A percentile compares a stretch with the other conserved stretches of the same genome.
Evolutionary conservation across 2,888 invertebrate genomes (phyloP).

Genomic region (Scrobipalpa costella): DNA sequence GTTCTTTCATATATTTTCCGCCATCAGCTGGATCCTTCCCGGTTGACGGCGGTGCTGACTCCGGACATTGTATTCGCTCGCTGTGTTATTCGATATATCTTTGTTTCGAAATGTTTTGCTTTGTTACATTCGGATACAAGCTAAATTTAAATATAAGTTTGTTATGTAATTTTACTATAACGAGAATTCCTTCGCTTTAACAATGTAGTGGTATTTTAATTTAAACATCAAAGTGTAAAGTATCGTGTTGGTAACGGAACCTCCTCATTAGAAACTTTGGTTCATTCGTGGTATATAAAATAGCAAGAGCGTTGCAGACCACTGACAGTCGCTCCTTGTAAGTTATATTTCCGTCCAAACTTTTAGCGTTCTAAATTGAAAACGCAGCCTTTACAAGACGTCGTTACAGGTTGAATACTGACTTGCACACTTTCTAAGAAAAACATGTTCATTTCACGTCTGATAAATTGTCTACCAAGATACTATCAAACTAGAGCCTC

Average conservation of each 20-base stretch:
- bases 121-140: not conserved
- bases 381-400: slow-evolving; percentile 20
- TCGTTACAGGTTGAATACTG: not conserved
- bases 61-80: slow-evolving; percentile 47
- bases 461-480: not conserved
- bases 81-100: not conserved
- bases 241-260: not conserved
- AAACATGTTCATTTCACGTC: not conserved
- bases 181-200: not conserved
- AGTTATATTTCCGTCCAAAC: slow-evolving; percentile 14
- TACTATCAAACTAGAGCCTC: not conserved
- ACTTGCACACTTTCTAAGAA: not conserved
- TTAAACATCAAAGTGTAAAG: not conserved
- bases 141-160: not conserved
- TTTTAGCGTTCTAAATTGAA: slow-evolving; percentile 22
- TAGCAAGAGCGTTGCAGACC: not conserved
- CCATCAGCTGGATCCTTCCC: slow-evolving; percentile 44
- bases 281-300: not conserved
- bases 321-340: not conserved
- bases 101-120: not conserved
- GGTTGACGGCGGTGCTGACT: slow-evolving; percentile 47
- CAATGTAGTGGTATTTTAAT: not conserved
- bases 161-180: not conserved
- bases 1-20: slow-evolving; percentile 65
- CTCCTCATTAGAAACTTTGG: slow-evolving; percentile 4